These are phyloP conservation scores for Anas platyrhynchos DNA, from an alignment of 2,113 vertebrate genomes.

Conservation along the genomic window DNA sequence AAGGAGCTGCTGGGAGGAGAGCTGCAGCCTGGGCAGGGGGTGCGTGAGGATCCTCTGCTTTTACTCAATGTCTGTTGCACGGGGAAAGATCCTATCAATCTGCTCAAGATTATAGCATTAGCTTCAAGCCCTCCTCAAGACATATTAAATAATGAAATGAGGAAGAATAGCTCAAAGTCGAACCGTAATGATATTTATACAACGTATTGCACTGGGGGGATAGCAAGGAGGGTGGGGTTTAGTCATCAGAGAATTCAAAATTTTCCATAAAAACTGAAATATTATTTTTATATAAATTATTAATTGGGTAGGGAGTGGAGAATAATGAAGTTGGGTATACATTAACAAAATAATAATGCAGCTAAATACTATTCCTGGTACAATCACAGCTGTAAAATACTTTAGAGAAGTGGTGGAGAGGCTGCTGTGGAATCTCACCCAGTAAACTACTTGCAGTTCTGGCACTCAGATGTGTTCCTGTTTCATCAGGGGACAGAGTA, in stretches of 20 bases:
- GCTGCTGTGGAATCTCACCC: neutral
- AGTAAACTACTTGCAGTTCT: neutral
- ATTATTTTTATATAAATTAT: neutral
- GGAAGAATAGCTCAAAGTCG: neutral
- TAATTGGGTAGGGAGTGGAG: neutral
- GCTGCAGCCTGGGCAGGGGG: accelerated
- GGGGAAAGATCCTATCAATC: neutral
- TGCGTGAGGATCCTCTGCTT: neutral
- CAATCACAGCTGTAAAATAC: neutral
- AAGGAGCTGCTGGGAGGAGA: neutral
- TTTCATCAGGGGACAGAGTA: neutral
- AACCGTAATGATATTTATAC: neutral
- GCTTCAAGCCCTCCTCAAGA: neutral
- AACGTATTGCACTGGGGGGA: neutral
- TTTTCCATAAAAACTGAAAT: neutral
- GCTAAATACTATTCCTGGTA: neutral
- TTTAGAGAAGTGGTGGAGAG: neutral
- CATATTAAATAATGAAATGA: constrained; percentile 5
- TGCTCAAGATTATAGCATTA: neutral
- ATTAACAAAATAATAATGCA: neutral
- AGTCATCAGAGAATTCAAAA: neutral
- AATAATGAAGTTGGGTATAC: neutral
- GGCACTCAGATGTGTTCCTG: neutral
- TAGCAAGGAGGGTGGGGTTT: neutral
- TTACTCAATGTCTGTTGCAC: neutral